These are phyloP conservation scores for Megalurothrips usitatus DNA, from an alignment of 2,888 invertebrate genomes.

Conservation along the genomic window DNA sequence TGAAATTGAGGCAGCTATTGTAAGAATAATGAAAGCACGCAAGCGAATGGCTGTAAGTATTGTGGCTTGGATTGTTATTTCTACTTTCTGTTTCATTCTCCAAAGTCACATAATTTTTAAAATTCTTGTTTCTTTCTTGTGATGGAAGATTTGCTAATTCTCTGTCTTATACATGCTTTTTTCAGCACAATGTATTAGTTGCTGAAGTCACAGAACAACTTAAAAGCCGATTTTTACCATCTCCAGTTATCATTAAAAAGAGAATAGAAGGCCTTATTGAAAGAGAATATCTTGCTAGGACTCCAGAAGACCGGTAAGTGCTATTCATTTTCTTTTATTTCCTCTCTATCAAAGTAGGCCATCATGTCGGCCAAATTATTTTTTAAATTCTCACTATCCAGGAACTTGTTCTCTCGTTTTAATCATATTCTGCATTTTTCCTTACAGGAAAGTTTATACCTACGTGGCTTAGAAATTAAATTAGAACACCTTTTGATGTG, in stretches of 20 bases:
- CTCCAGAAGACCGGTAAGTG: constrained; percentile 79
- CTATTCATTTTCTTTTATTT: constrained; percentile 9
- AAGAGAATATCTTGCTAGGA: constrained; percentile 95
- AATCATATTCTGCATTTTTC: constrained; percentile 35
- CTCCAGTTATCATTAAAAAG: constrained; percentile 97
- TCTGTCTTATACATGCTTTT: constrained; percentile 37
- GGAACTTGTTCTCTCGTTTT: background rate
- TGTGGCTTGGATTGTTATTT: constrained; percentile 9
- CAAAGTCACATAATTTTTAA: background rate
- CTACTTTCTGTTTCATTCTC: constrained; percentile 31
- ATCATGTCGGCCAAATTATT: background rate
- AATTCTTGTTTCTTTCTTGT: background rate
- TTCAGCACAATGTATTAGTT: constrained; percentile 85
- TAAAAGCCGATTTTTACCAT: constrained; percentile 94
- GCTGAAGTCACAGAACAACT: constrained; percentile 97
- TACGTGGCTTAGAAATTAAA: constrained; percentile 74
- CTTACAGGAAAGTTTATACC: constrained; percentile 77
- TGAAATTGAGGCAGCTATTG: constrained; percentile 99
- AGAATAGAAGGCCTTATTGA: constrained; percentile 99
- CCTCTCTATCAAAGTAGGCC: constrained; percentile 9
- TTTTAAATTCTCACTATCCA: background rate
- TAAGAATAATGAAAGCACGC: constrained; percentile 97
- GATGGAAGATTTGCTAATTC: background rate
- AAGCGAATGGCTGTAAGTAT: constrained; percentile 79
- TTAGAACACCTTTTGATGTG: background rate